phyloP scores from a whole-genome alignment of 1,140 invertebrate species.

The Megalonaias nervosa region DNA sequence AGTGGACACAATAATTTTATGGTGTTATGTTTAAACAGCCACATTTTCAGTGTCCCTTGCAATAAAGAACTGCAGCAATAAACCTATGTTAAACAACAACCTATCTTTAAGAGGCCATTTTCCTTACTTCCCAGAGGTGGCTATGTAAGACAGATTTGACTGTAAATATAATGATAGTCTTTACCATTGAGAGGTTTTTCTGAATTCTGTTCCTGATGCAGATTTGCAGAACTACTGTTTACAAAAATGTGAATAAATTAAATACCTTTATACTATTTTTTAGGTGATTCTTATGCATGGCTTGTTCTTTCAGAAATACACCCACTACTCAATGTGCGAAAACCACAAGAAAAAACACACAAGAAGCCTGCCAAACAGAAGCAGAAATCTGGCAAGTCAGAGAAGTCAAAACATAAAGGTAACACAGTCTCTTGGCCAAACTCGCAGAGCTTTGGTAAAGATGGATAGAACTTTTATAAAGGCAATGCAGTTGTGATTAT shows the following conservation, averaged over 20 bases:
- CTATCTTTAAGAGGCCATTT: no score
- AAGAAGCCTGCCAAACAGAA: conserved; percentile 51
- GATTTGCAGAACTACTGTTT: neutral
- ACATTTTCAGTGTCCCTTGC: no score
- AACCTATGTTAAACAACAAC: no score
- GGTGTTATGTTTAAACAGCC: no score
- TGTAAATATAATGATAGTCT: neutral
- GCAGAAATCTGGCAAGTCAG: conserved; percentile 50
- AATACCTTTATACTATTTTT: neutral
- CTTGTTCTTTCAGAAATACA: conserved; percentile 81
- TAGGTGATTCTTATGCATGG: neutral
- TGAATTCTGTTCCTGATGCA: neutral
- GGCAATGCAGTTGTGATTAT: no score
- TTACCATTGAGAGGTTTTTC: neutral
- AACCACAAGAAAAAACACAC: conserved; percentile 58
- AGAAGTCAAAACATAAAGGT: conserved; percentile 55
- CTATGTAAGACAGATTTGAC: neutral
- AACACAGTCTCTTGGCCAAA: neutral
- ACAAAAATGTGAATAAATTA: neutral
- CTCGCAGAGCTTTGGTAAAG: no score
- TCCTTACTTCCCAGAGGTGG: neutral
- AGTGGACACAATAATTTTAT: no score
- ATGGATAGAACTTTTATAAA: no score
- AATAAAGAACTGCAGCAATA: no score
- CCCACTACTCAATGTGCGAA: conserved; percentile 73